These are phyloP conservation scores for Armadillidium nasatum DNA, from an alignment of 1,140 invertebrate species.

Conservation along the genomic window DNA sequence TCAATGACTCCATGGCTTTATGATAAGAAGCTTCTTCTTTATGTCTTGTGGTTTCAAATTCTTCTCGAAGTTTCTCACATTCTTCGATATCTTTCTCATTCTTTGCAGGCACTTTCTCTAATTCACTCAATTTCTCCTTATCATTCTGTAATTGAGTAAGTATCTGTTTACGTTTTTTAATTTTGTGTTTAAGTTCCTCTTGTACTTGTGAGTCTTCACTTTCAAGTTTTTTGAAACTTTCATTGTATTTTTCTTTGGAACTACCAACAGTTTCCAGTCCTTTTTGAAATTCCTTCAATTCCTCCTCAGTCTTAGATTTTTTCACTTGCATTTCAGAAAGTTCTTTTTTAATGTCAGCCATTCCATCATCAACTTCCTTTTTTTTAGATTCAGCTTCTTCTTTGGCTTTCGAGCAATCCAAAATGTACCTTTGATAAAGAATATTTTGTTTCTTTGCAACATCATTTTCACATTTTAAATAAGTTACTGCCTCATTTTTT, in stretches of 20 bases:
- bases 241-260: conserved; percentile 43
- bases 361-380: conserved; percentile 53
- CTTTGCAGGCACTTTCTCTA: conserved; percentile 62
- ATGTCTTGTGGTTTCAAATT: conserved; percentile 50
- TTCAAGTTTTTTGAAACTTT: conserved; percentile 46
- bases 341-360: conserved; percentile 54
- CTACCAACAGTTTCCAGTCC: conserved; percentile 38
- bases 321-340: conserved; percentile 52
- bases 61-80: conserved; percentile 58
- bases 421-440: conserved; percentile 65
- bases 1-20: conserved; percentile 47
- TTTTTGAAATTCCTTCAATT: conserved; percentile 55
- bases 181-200: conserved; percentile 46
- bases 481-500: conserved; percentile 79
- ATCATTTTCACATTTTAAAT: conserved; percentile 72
- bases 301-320: conserved; percentile 55
- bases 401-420: conserved; percentile 41
- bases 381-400: conserved; percentile 54
- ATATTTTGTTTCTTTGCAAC: conserved; percentile 64
- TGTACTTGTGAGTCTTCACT: conserved; percentile 48
- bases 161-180: conserved; percentile 46
- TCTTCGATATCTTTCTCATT: conserved; percentile 67
- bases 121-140: conserved; percentile 51
- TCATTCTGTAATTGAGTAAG: conserved; percentile 44
- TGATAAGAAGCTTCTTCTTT: conserved; percentile 56